These are phyloP conservation scores for Nysson spinosus DNA, from an alignment of 2,888 invertebrate genomes.

Conservation along the genomic window DNA sequence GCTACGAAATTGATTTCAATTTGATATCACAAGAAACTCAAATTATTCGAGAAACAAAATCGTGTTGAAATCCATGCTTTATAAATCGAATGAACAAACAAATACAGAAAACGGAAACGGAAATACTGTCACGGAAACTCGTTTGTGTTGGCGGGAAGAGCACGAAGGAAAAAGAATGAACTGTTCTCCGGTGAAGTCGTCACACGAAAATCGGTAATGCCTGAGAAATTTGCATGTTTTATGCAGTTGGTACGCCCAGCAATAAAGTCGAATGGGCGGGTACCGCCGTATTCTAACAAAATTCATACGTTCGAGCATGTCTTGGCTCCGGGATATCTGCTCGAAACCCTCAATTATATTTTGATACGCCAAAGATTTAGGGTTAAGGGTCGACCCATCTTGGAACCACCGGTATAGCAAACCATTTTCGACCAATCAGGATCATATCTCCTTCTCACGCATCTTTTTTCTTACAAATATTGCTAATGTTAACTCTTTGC, in stretches of 20 bases:
- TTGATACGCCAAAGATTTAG: slow-evolving; percentile 61
- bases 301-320: slow-evolving; percentile 32
- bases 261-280: slow-evolving; percentile 54
- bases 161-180: background rate
- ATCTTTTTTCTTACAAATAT: too few species aligned
- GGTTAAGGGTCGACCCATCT: slow-evolving; percentile 59
- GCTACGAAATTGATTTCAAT: background rate
- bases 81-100: background rate
- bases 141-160: too few species aligned
- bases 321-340: slow-evolving; percentile 27
- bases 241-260: slow-evolving; percentile 52
- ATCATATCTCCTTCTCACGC: slow-evolving; percentile 1
- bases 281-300: slow-evolving; percentile 39
- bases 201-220: slow-evolving; percentile 51
- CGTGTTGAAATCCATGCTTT: too few species aligned
- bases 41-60: too few species aligned
- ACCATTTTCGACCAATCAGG: slow-evolving; percentile 53
- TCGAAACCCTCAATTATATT: slow-evolving; percentile 62
- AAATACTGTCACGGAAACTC: too few species aligned
- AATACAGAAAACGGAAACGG: background rate
- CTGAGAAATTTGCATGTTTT: slow-evolving; percentile 56
- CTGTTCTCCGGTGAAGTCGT: slow-evolving; percentile 14
- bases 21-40: too few species aligned
- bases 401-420: slow-evolving; percentile 34
- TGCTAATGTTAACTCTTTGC: too few species aligned